phyloP scores from a whole-genome alignment of 2,113 vertebrate genomes.

The Phocoena phocoena region DNA sequence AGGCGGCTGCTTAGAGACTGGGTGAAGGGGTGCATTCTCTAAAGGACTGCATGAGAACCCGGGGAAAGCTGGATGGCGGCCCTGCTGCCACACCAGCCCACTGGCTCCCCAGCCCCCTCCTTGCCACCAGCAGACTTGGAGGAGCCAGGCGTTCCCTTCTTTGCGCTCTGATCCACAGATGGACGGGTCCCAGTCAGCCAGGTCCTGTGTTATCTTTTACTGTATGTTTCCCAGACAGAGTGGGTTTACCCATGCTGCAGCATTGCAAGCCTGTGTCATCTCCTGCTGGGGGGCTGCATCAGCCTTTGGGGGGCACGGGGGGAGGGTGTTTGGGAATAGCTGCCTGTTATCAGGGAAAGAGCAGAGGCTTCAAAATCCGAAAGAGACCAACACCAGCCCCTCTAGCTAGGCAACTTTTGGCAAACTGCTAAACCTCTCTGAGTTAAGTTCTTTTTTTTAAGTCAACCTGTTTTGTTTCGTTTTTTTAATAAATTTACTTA shows the following conservation, averaged over 20 bases:
- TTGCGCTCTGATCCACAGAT: background rate
- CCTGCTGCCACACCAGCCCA: background rate
- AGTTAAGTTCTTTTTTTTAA: background rate
- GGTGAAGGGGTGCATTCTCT: slow-evolving; percentile 57
- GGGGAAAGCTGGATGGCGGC: background rate
- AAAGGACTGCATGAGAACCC: background rate
- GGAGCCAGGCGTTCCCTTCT: background rate
- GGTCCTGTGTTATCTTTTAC: background rate
- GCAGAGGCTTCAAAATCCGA: background rate
- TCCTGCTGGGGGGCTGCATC: background rate
- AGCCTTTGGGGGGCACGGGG: background rate
- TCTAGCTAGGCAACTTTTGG: background rate
- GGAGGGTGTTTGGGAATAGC: background rate
- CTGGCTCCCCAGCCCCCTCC: background rate
- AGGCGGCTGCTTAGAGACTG: slow-evolving; percentile 72
- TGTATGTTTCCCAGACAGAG: background rate
- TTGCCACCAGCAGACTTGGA: background rate
- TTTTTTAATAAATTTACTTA: too few relatives aligned
- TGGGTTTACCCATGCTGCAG: too few relatives aligned
- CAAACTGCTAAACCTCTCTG: background rate
- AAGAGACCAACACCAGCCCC: background rate
- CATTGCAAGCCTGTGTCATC: background rate
- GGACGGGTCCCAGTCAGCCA: rapidly evolving
- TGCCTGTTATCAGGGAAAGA: background rate
- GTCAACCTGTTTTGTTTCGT: too few relatives aligned